These are phyloP conservation scores for Diplosoma virens DNA, from an alignment of 23 tunicate species.

Conservation along the genomic window DNA sequence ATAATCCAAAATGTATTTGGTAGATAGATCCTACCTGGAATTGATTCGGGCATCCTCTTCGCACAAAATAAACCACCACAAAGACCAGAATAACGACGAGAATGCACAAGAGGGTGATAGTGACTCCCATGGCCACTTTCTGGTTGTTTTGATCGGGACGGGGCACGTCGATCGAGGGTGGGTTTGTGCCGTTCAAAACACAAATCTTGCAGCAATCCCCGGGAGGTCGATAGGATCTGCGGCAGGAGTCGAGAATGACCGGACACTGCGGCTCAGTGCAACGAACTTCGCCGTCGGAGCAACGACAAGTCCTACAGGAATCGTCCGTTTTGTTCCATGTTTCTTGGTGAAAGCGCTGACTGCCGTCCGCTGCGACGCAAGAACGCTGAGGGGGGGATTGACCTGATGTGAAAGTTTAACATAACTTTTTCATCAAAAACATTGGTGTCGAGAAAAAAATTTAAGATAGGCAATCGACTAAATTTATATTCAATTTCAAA, in stretches of 20 bases:
- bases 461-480: not conserved
- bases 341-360: constrained; percentile 15
- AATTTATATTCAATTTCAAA: not conserved
- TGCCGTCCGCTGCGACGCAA: not conserved
- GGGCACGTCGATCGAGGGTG: not conserved
- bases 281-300: constrained; percentile 30
- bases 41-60: too few species aligned
- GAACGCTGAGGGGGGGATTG: constrained; percentile 5
- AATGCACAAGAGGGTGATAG: too few species aligned
- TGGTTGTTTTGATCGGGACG: not conserved
- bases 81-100: too few species aligned
- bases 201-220: constrained; percentile 70
- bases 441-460: too few species aligned
- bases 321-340: constrained; percentile 33
- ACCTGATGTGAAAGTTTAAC: not conserved
- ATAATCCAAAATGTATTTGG: too few species aligned
- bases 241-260: constrained; percentile 21
- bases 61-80: too few species aligned
- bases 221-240: not conserved
- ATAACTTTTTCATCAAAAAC: too few species aligned
- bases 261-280: constrained; percentile 35
- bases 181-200: not conserved
- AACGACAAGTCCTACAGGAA: constrained; percentile 40
- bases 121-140: not conserved
- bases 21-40: too few species aligned